phyloP scores from a whole-genome alignment of 35 echinoderm and acorn worm genomes.

The Chiridota heheva region DNA sequence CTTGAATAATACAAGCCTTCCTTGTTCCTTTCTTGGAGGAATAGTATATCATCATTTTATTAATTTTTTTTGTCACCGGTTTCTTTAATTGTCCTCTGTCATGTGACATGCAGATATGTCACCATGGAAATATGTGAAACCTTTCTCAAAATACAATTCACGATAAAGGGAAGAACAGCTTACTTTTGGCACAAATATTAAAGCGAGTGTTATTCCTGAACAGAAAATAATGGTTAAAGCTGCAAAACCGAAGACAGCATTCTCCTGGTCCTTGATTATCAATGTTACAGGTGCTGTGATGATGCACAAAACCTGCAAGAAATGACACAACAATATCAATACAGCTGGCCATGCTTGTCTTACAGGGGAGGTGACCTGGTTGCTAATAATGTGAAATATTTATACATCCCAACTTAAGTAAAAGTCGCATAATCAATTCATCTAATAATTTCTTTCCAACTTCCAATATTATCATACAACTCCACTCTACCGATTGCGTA shows the following conservation, averaged over 20 bases:
- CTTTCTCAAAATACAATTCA: neutral
- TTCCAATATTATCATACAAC: too few relatives aligned
- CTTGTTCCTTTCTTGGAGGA: too few relatives aligned
- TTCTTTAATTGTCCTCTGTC: too few relatives aligned
- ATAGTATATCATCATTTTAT: neutral
- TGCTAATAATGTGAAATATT: neutral
- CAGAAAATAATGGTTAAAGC: conserved; percentile 96
- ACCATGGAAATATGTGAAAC: too few relatives aligned
- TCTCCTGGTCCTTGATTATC: conserved; percentile 87
- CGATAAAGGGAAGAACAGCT: neutral
- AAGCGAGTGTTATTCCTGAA: conserved; percentile 72
- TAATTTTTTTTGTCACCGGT: neutral
- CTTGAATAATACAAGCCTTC: too few relatives aligned
- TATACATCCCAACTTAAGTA: neutral
- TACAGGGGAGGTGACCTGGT: neutral
- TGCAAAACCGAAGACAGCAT: conserved; percentile 94
- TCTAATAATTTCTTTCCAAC: too few relatives aligned
- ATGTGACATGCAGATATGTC: too few relatives aligned
- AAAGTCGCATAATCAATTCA: too few relatives aligned
- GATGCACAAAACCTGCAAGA: conserved; percentile 86
- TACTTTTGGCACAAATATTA: conserved; percentile 99
- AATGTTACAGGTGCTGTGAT: conserved; percentile 98
- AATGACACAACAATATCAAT: neutral
- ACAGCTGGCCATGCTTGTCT: neutral
- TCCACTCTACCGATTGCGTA: too few relatives aligned